Conservation (phyloP, 2,797 vertebrate genomes). For the Dallia pectoralis region DNA sequence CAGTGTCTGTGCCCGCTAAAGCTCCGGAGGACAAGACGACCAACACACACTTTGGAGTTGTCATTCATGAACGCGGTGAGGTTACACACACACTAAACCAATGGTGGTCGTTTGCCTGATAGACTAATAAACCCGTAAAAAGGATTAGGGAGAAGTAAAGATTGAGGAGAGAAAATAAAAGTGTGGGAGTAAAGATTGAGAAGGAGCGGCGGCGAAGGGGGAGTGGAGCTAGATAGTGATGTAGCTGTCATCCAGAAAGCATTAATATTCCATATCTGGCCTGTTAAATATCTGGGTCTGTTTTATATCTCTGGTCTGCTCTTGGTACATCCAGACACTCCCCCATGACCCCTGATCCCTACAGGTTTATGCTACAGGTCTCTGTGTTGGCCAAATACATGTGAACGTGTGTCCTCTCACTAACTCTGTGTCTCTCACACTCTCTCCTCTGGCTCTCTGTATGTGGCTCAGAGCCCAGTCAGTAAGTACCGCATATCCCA, state of each 20-base stretch:
- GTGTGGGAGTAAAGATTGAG: background rate
- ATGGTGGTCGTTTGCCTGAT: conserved; percentile 7
- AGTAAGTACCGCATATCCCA: conserved; percentile 73
- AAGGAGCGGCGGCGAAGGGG: background rate
- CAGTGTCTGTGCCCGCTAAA: conserved; percentile 80
- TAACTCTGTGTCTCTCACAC: conserved; percentile 62
- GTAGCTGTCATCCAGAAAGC: conserved; percentile 28
- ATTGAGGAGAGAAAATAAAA: conserved; percentile 2
- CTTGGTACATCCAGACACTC: conserved; percentile 1
- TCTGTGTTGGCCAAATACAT: conserved; percentile 4
- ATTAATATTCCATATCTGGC: conserved; percentile 12
- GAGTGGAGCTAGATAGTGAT: background rate
- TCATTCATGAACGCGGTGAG: conserved; percentile 83
- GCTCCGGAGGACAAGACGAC: conserved; percentile 73
- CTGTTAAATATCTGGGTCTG: conserved; percentile 42
- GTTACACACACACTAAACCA: background rate
- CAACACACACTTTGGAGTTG: conserved; percentile 83
- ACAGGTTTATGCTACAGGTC: conserved; percentile 18
- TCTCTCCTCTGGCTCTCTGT: conserved; percentile 65
- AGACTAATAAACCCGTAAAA: background rate
- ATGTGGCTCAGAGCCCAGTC: conserved; percentile 69
- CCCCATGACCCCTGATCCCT: too few species aligned
- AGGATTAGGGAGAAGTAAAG: too few species aligned
- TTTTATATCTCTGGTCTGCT: conserved; percentile 33
- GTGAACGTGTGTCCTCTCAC: conserved; percentile 47